Evolutionary conservation across 2,797 vertebrate genomes (phyloP), one percentile per base, ranked within the genome.

Genomic region (Xenops minutus): DNA sequence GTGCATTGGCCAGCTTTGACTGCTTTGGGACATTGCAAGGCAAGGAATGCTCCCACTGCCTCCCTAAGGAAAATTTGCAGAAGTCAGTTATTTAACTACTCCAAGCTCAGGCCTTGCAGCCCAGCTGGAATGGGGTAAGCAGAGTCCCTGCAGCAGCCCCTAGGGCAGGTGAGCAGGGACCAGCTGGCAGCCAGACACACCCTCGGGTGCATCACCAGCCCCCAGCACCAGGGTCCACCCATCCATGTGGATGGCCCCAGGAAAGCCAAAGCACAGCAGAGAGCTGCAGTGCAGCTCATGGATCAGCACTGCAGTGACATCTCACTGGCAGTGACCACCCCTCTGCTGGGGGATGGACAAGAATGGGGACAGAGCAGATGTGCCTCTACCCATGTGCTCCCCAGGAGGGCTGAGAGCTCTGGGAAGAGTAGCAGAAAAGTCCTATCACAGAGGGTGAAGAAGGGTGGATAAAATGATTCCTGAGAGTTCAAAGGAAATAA

Each of bases 1-100:
- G 21, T 22, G 59, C 20, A 36, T 23, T 34, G 27, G 54, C 46
- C 62, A 37, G 73, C 72, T 80, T 0, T 36, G 55, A 30, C 1
- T 22, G 4, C 68, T 36, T 27, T 8, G 32, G 64, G 37, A 48
- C 15, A 12, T 0, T 27, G 32, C 27, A 18, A 74, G 44, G 54
- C 0, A 0, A 68, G 37, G 29, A 37, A 23, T 54, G 55, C 32
- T 83, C 63, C 78, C 0, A 0, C 44, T 51, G 17, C 27, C 30
- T 63, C n/a, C 37, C 32, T 14, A 62, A 63, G 32, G 26, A 49
- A 52, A 78, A 75, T 2, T 0, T 12, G 21, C 58, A 51, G 3
- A 56, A 46, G 49, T 59, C 63, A 59, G 27, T 72, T 32, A 51
- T 1, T 75, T 48, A 74, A 39, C 51, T 36, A n/a, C 22, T 26